phyloP scores from a whole-genome alignment of 2,113 vertebrate species.

The Halcyon senegalensis region DNA sequence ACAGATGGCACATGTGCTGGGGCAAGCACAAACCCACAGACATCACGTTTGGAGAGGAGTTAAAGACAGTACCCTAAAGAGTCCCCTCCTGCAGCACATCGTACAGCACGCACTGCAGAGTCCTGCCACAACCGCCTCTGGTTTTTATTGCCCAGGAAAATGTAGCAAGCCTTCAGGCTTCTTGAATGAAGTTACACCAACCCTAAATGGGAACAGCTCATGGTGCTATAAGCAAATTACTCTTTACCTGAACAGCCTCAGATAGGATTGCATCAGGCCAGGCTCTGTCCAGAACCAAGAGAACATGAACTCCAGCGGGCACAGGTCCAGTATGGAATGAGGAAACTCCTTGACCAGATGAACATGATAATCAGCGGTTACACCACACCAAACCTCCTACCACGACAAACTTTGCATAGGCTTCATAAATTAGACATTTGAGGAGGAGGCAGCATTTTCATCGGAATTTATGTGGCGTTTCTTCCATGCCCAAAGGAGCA shows the following conservation, averaged over 20 bases:
- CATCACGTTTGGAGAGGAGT: not conserved
- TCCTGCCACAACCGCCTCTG: not conserved
- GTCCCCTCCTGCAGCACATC: not conserved
- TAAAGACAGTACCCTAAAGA: not conserved
- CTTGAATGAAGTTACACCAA: not conserved
- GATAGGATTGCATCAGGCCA: fast-evolving
- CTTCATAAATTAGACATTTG: not conserved
- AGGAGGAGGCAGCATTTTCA: not conserved
- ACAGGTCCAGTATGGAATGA: not conserved
- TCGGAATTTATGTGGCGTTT: not conserved
- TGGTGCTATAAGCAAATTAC: not conserved
- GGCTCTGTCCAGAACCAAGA: not conserved
- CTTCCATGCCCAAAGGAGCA: not conserved
- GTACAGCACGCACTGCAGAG: fast-evolving
- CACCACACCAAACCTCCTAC: not conserved
- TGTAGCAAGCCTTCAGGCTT: not conserved
- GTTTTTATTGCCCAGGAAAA: not conserved
- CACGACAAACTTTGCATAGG: not conserved
- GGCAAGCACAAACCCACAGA: not conserved
- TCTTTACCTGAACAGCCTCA: not conserved
- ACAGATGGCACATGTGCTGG: not conserved
- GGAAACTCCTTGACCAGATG: not conserved
- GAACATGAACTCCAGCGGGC: not conserved
- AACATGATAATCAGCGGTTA: not conserved
- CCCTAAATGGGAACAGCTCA: not conserved